These are phyloP conservation scores for Cyanoramphus novaezelandiae DNA, from an alignment of 2,113 vertebrate species.

Conservation along the genomic window DNA sequence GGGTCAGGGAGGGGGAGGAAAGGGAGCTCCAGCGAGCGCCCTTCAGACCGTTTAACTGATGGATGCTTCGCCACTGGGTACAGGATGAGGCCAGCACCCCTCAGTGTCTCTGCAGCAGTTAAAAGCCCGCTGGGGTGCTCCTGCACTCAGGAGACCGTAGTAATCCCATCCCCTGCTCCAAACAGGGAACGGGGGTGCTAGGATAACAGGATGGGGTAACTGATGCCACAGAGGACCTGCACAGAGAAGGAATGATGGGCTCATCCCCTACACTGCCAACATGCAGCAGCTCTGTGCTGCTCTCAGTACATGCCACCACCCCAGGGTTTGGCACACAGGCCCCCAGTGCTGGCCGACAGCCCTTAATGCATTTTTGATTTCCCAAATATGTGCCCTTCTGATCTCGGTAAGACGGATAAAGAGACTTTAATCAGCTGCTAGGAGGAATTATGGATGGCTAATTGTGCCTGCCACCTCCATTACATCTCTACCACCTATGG, in stretches of 20 bases:
- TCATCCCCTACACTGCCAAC: accelerated
- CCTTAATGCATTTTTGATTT: conserved; percentile 51
- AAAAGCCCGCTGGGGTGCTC: neutral
- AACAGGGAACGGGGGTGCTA: accelerated
- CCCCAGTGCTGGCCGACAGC: neutral
- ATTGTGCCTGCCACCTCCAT: conserved; percentile 74
- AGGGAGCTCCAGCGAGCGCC: accelerated
- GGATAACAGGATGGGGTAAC: neutral
- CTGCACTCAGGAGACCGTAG: neutral
- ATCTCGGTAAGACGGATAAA: conserved; percentile 55
- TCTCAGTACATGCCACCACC: neutral
- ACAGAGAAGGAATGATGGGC: accelerated
- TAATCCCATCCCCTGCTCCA: neutral
- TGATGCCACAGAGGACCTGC: neutral
- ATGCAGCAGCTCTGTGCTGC: neutral
- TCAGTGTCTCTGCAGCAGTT: accelerated
- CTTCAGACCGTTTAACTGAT: neutral
- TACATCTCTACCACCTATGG: conserved; percentile 32
- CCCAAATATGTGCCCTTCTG: conserved; percentile 46
- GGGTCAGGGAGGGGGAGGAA: accelerated
- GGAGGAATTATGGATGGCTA: conserved; percentile 68
- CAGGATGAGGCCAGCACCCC: neutral
- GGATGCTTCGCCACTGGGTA: neutral
- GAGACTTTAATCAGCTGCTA: conserved; percentile 65
- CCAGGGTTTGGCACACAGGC: neutral